Conservation (phyloP, 2,888 invertebrate genomes). For the Trypoxylon attenuatum region DNA sequence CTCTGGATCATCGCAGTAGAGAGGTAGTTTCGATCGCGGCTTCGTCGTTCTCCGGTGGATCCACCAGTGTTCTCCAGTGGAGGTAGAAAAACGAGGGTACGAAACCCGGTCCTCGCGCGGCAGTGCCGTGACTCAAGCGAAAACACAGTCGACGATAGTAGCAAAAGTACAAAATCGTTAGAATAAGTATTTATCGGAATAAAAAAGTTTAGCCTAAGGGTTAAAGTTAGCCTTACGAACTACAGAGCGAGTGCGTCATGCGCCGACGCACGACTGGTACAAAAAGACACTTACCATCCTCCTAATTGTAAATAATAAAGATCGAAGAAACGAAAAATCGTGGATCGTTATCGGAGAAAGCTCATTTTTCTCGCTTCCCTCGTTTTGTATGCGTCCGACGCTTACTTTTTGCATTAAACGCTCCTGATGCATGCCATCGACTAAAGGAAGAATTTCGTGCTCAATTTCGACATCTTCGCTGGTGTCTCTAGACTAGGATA, state of each 20-base stretch:
- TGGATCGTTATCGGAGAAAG: neutral
- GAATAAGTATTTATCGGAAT: slow-evolving; percentile 53
- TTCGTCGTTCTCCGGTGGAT: slow-evolving; percentile 18
- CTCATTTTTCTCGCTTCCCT: neutral
- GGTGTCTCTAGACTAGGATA: neutral
- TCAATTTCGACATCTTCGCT: neutral
- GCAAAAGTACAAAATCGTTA: slow-evolving; percentile 64
- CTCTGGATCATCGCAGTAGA: slow-evolving; percentile 2
- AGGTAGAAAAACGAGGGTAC: neutral
- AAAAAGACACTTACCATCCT: slow-evolving; percentile 46
- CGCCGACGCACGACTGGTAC: slow-evolving; percentile 41
- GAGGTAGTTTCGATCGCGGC: slow-evolving; percentile 27
- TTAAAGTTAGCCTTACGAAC: slow-evolving; percentile 52
- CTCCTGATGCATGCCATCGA: too few species aligned
- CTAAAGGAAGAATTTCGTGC: neutral
- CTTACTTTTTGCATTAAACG: neutral
- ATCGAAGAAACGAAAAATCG: slow-evolving; percentile 13
- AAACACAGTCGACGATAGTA: slow-evolving; percentile 38
- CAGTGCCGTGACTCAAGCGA: slow-evolving; percentile 2
- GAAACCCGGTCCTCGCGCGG: neutral
- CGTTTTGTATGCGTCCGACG: neutral
- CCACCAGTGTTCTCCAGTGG: neutral
- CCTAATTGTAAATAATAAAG: slow-evolving; percentile 1
- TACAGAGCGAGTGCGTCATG: slow-evolving; percentile 49
- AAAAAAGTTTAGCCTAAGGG: slow-evolving; percentile 59